phyloP scores from a whole-genome alignment of 53 echinoderm and acorn worm species.

The Patiria pectinifera region DNA sequence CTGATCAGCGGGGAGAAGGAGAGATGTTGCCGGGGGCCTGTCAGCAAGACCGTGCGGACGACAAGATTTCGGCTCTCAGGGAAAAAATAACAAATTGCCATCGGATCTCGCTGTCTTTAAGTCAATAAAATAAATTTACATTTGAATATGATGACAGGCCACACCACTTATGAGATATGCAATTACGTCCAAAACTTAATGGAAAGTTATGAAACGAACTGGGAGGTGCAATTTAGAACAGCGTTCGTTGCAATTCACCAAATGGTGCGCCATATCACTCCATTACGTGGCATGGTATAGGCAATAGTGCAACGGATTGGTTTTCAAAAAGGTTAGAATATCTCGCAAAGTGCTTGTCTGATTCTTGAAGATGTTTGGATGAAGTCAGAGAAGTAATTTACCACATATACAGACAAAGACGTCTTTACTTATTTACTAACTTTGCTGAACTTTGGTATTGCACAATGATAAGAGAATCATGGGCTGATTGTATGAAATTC shows the following conservation, averaged over 20 bases:
- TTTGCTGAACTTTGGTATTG: too few species aligned
- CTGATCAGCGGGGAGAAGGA: conserved; percentile 15
- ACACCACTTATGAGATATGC: conserved; percentile 5
- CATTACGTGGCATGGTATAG: neutral
- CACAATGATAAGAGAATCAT: too few species aligned
- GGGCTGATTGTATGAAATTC: too few species aligned
- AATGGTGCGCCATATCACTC: neutral
- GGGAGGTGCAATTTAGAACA: too few species aligned
- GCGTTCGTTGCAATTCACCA: neutral
- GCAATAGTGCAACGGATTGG: too few species aligned
- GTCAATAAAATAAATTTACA: conserved; percentile 30
- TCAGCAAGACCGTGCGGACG: conserved; percentile 2
- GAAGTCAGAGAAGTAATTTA: too few species aligned
- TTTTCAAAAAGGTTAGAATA: too few species aligned
- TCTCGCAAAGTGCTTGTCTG: too few species aligned
- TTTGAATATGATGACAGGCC: conserved; percentile 16
- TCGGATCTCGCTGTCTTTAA: conserved; percentile 16
- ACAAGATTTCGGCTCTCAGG: conserved; percentile 3
- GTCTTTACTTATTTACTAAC: too few species aligned
- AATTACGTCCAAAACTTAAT: conserved; percentile 1
- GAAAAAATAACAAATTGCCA: conserved; percentile 28
- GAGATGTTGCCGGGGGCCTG: conserved; percentile 27
- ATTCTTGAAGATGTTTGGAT: too few species aligned
- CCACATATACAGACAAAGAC: too few species aligned
- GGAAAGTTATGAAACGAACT: neutral